Conservation (phyloP, 2,797 vertebrate genomes). For the Ctenosaura bakeri region DNA sequence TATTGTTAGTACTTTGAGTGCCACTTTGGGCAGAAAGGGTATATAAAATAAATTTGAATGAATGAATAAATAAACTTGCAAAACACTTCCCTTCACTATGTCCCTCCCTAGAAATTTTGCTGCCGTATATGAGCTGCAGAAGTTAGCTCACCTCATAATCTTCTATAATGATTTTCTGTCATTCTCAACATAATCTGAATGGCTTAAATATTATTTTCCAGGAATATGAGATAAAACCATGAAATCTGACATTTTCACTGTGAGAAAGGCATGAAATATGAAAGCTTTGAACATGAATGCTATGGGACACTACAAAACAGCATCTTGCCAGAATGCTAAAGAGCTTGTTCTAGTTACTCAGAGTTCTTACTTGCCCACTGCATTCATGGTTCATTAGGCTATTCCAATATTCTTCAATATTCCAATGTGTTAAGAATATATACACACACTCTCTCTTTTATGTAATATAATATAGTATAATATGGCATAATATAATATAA, state of each 20-base stretch:
- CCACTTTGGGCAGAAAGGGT: neutral
- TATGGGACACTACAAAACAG: slow-evolving; percentile 29
- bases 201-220: slow-evolving; percentile 51
- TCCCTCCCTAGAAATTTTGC: neutral
- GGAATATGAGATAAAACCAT: slow-evolving; percentile 58
- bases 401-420: slow-evolving; percentile 7
- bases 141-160: slow-evolving; percentile 48
- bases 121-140: slow-evolving; percentile 26
- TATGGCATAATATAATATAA: no score
- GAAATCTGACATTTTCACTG: slow-evolving; percentile 71
- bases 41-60: neutral
- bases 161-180: slow-evolving; percentile 59
- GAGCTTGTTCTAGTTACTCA: slow-evolving; percentile 59
- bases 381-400: fast-evolving
- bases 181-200: slow-evolving; percentile 68
- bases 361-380: neutral
- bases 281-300: slow-evolving; percentile 70
- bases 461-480: no score
- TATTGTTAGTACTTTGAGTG: neutral
- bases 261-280: slow-evolving; percentile 73
- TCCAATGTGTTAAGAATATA: neutral
- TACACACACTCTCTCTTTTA: no score
- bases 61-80: neutral
- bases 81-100: no score
- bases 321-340: slow-evolving; percentile 48